Evolutionary conservation across 2,888 invertebrate species (phyloP), one percentile per base, ranked within the genome.

Genomic region (Acholoe squamosa): DNA sequence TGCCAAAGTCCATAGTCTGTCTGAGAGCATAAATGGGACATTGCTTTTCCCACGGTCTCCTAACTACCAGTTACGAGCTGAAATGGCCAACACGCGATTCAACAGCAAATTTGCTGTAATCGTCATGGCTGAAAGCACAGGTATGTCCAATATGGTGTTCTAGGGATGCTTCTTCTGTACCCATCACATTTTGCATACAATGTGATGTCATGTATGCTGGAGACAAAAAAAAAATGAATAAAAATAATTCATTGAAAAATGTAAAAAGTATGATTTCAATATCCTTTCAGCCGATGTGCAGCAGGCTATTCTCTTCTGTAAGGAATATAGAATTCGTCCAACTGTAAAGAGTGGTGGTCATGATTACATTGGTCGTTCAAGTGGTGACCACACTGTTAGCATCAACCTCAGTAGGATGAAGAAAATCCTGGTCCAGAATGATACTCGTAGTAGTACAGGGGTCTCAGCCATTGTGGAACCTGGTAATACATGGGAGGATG

Each of bases 321-420:
- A 54, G 54, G 19, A 54, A 16, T 54, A 86, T 28, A 28, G 86
- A 7, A 86, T 86, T 28, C 86, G 86, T 10, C 86, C 86, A 19
- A 86, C 86, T 1, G 86, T 86, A 14, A 86, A 86, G 33, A 67
- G 89, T 25, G 28, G 67, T 1, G 89, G 89, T 25, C 89, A 89
- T 67, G 89, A 89, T n/a, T 89, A 89, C 71, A 89, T 89, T 25
- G 89, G 89, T 5, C 89, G 89, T 16, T 89, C 89, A 0, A 28
- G 33, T 12, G 89, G 67, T 19, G 28, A 67, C 33, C 43, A 67
- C 34, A 89, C 89, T 10, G 16, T 89, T 14, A 61, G 71, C 56
- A 89, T 89, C 34, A 89, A 71, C 89, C 33, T 89, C 7, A 28
- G 33, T 0, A 22, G 52, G 14, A 28, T 89, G 31, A 84, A 71